phyloP scores from a whole-genome alignment of 23 tunicate genomes.

The Ciona savignyi region DNA sequence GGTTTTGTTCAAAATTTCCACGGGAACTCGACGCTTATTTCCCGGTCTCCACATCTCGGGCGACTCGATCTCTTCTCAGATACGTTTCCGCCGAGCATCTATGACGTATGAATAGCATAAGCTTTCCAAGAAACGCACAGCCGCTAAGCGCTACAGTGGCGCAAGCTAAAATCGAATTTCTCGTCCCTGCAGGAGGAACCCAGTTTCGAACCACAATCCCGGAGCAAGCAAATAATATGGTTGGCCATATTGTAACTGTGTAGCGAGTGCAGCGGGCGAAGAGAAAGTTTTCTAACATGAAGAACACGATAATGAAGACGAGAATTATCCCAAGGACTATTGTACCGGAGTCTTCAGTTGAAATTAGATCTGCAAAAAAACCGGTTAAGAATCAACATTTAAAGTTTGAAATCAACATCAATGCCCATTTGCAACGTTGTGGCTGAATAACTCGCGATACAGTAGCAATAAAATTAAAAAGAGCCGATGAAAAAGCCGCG shows the following conservation, averaged over 20 bases:
- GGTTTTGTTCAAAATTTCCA: neutral
- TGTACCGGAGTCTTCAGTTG: constrained; percentile 27
- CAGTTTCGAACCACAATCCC: constrained; percentile 16
- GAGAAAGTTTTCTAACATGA: constrained; percentile 62
- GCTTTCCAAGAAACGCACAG: neutral
- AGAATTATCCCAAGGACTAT: constrained; percentile 28
- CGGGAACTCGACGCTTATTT: neutral
- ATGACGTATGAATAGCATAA: neutral
- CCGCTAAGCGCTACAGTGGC: neutral
- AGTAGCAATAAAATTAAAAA: too few relatives aligned
- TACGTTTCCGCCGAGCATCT: neutral
- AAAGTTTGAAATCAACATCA: too few relatives aligned
- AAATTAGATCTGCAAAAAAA: constrained; percentile 29
- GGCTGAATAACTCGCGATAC: too few relatives aligned
- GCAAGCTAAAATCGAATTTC: neutral
- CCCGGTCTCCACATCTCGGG: neutral
- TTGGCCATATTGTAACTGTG: constrained; percentile 68
- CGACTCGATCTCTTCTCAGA: neutral
- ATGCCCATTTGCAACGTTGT: too few relatives aligned
- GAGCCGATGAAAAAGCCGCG: too few relatives aligned
- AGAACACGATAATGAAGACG: constrained; percentile 38
- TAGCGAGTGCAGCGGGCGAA: constrained; percentile 57
- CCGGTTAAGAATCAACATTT: too few relatives aligned
- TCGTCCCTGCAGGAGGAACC: neutral
- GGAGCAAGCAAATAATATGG: constrained; percentile 39